A percentile compares a stretch with the other conserved stretches of the same genome.
Evolutionary conservation across 1,140 invertebrate genomes (phyloP).

Genomic region (Lepidurus arcticus): DNA sequence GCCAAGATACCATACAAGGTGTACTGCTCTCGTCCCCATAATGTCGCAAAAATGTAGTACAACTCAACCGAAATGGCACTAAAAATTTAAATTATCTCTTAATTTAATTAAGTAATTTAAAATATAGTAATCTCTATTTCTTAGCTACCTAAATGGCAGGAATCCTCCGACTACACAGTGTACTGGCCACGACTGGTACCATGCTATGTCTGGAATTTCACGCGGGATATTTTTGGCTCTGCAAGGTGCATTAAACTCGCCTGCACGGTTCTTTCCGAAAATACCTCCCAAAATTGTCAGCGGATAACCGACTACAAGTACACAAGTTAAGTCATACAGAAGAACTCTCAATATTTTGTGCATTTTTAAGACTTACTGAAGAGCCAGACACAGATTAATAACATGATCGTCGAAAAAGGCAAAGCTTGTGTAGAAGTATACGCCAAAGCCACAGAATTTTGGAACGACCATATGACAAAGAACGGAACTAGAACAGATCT

Average conservation of each 20-base stretch:
- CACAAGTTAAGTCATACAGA: conserved; percentile 10
- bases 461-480: conserved; percentile 50
- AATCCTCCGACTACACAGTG: conserved; percentile 52
- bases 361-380: conserved; percentile 44
- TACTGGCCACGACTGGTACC: conserved; percentile 48
- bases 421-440: conserved; percentile 54
- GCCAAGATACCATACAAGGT: conserved; percentile 50
- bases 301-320: conserved; percentile 50
- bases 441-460: conserved; percentile 51
- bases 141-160: conserved; percentile 49
- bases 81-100: conserved; percentile 31
- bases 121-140: neutral
- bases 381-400: conserved; percentile 50
- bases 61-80: conserved; percentile 54
- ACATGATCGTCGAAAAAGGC: conserved; percentile 49
- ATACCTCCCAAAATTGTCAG: conserved; percentile 51
- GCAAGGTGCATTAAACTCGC: conserved; percentile 50
- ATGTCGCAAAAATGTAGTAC: conserved; percentile 53
- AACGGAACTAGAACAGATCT: conserved; percentile 46
- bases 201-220: conserved; percentile 49
- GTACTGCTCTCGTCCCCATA: conserved; percentile 53
- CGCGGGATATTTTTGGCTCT: conserved; percentile 51
- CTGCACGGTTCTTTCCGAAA: conserved; percentile 50
- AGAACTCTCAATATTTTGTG: neutral
- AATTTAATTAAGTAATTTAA: neutral